Evolutionary conservation across 2,113 vertebrate species (phyloP), one percentile per base, ranked within the genome.

Genomic region (Coryphaenoides rupestris): DNA sequence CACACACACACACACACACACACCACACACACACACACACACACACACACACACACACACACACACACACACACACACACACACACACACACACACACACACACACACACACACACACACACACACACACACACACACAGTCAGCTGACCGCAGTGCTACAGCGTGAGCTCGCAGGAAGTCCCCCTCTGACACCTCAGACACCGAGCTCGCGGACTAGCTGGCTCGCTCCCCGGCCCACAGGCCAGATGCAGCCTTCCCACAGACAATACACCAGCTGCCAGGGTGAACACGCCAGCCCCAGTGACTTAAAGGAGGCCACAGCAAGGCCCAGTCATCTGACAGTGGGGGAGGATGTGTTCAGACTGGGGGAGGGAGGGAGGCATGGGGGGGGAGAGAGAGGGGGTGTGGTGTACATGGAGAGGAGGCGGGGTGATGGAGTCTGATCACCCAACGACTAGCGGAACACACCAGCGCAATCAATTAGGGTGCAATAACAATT

Each of bases 211-310:
- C n/a, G n/a, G 70, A 62, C 57, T 69, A 52, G 21, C 21, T 78
- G 71, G 70, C 72, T 60, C 24, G 65, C 55, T 71, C 71, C 61
- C 19, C 72, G 62, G 59, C 79, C 79, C 78, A 85, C 60, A 62
- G 84, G 84, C 86, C 81, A 87, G 76, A 84, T 83, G 80, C 68
- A 87, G 72, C 62, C 70, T 79, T 77, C 80, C 70, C 66, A 65
- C 56, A 81, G 80, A 88, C 85, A 88, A 89, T 83, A 81, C 64
- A 86, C 74, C 87, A 89, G 87, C 87, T 89, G 89, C 81, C 65
- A 60, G 64, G 75, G 77, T 63, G 74, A 86, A 78, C 87, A 85
- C 80, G 77, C 74, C 73, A 72, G 77, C 62, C 77, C 70, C 69
- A 78, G 72, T 70, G 65, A 82, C 71, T 77, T 71, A 71, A 50